Evolutionary conservation across 1,140 invertebrate genomes (phyloP), one percentile per base, ranked within the genome.

Genomic region (Listronotus oregonensis): DNA sequence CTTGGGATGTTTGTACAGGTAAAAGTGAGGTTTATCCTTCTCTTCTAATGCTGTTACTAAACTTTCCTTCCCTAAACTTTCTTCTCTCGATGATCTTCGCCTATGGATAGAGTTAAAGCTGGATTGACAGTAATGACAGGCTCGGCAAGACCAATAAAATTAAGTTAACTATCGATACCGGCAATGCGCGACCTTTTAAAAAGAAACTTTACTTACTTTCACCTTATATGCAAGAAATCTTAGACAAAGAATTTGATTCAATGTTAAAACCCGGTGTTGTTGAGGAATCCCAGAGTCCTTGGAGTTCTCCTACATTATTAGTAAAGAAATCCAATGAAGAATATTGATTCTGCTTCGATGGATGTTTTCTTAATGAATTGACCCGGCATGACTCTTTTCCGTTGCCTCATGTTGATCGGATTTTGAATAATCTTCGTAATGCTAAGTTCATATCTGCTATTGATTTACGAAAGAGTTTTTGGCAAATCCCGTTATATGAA

Each of bases 321-420:
- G 63, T 72, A 12, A 66, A 66, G 18, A 72, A 72, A 58, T 8
- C 55, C 21, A 40, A 34, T 42, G 69, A 63, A 9, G 66, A 70
- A 31, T 56, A 46, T 44, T n/a, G 77, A 9, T 74, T 78, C 61
- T 78, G 75, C 56, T 64, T 79, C 7, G 79, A 81, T 47, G 73
- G 73, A 21, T 51, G 79, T 1, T 74, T 73, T 58, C 31, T 80
- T 6, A 81, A 80, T 49, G 63, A 72, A 2, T 49, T 80, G 0
- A 78, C 79, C 0, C 75, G 71, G 34, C 68, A 69, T 21, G 77
- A 80, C 56, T 51, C 56, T 6, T 76, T 74, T 40, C 74, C 74
- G 7, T 46, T 77, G 15, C 73, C 75, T 5, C 21, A 43, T 9
- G 46, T 80, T 34, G 64, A 68, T 54, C 8, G 42, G 17, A 78